Base-by-base conservation (phyloP, 2,113 vertebrate genomes). In the Argyrosomus japonicus region DNA sequence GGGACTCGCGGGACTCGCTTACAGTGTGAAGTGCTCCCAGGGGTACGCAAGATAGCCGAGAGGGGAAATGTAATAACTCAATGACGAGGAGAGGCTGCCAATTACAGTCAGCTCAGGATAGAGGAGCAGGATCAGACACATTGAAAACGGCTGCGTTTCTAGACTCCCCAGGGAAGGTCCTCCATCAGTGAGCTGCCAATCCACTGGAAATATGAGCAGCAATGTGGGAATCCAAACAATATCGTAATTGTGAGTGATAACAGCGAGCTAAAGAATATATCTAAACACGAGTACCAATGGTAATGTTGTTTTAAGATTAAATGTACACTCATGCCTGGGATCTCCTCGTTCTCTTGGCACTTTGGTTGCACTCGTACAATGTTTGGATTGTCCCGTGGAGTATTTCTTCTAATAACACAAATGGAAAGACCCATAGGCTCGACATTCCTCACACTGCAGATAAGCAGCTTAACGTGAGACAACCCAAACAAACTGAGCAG, bases 61-160 rank as follows among this genome's bases (percentile, higher is more conserved):
- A 88, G 88, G 88, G 84, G 88, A 81, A 84, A 88, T 73, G 85
- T 90, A 93, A 92, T 93, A 90, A 90, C 85, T 91, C 85, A 82
- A 87, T 80, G 83, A 93, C n/a, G 74, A 85, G 82, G 80, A 87
- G 81, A 90, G 84, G 61, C 71, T 85, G 81, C 86, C 89, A 92
- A 90, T 93, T 92, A 89, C 88, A 86, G 86, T 87, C 84, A 72
- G 79, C 71, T 71, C 62, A n/a, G 85, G 82, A 90, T 75, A 64
- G 87, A 80, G 58, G 67, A 84, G 87, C 81, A 29, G 87, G 81
- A 91, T 93, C 81, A 87, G 93, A 90, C 79, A 23, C 79, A 75
- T 77, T 82, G 85, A 85, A 88, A 84, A 88, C 57, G 87, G 81
- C 77, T 76, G 77, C 70, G 27, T 87, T 84, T 85, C 70, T 64